phyloP scores from a whole-genome alignment of 2,113 vertebrate genomes.

The Herpailurus yagouaroundi region DNA sequence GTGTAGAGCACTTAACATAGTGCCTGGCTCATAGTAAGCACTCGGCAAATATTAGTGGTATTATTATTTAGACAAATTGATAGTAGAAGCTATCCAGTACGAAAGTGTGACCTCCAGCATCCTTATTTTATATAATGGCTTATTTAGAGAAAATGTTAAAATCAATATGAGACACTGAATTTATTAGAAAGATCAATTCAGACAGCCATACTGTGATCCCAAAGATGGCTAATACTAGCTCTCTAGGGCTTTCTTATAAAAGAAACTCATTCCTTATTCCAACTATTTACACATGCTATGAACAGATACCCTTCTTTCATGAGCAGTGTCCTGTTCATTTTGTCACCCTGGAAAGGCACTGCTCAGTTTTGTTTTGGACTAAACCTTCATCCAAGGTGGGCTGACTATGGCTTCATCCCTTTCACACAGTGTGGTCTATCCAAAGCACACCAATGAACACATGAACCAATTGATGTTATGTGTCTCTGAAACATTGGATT shows the following conservation, averaged over 20 bases:
- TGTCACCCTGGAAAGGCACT: not conserved
- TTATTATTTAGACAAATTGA: not conserved
- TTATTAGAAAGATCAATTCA: constrained; percentile 31
- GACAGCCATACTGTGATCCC: not conserved
- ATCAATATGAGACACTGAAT: not conserved
- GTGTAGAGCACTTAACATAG: no score
- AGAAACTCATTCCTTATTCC: not conserved
- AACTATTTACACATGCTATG: not conserved
- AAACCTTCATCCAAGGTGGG: not conserved
- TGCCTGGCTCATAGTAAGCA: not conserved
- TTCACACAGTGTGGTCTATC: not conserved
- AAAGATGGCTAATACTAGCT: not conserved
- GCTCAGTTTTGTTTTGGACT: not conserved
- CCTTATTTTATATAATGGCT: not conserved
- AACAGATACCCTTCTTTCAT: not conserved
- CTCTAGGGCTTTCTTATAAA: not conserved
- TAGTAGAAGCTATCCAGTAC: not conserved
- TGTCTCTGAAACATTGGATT: not conserved
- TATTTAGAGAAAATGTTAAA: constrained; percentile 23
- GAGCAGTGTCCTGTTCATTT: not conserved
- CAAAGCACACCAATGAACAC: not conserved
- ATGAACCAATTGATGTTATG: no score
- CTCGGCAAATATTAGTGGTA: not conserved
- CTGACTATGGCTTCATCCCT: not conserved
- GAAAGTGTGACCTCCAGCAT: not conserved